These are phyloP conservation scores for Apostichopus californicus DNA, from an alignment of 35 echinoderm and acorn worm species.

Conservation along the genomic window DNA sequence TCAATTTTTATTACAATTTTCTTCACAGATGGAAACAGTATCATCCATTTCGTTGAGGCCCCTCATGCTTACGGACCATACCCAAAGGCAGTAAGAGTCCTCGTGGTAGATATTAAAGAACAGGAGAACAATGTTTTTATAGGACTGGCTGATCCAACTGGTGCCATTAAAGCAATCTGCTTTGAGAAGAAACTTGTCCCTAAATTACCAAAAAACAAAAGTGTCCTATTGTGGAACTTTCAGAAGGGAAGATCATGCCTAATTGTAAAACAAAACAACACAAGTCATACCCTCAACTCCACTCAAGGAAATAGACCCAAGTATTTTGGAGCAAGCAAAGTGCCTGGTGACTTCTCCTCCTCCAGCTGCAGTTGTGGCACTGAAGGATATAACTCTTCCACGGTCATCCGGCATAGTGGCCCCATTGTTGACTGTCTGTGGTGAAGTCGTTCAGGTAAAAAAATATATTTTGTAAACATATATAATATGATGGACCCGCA, in stretches of 20 bases:
- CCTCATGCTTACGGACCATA: neutral
- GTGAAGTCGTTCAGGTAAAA: too few relatives aligned
- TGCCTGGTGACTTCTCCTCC: neutral
- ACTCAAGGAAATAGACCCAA: neutral
- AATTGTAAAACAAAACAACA: neutral
- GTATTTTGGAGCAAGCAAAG: neutral
- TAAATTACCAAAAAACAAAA: neutral
- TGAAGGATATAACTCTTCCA: neutral
- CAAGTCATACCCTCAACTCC: neutral
- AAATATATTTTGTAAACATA: too few relatives aligned
- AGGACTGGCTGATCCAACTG: neutral
- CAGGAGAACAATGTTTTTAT: neutral
- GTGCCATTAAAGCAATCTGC: neutral
- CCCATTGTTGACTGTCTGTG: too few relatives aligned
- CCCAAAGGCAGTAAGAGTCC: neutral
- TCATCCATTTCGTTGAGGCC: constrained; percentile 5
- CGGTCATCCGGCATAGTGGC: too few relatives aligned
- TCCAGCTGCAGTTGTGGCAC: neutral
- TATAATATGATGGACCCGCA: too few relatives aligned
- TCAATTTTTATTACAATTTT: neutral
- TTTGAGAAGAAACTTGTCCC: neutral
- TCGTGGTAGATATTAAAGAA: neutral
- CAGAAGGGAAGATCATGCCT: neutral
- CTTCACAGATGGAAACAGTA: constrained; percentile 1
- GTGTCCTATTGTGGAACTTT: neutral